phyloP scores from a whole-genome alignment of 2,888 invertebrate species.

The Biston stratarius region DNA sequence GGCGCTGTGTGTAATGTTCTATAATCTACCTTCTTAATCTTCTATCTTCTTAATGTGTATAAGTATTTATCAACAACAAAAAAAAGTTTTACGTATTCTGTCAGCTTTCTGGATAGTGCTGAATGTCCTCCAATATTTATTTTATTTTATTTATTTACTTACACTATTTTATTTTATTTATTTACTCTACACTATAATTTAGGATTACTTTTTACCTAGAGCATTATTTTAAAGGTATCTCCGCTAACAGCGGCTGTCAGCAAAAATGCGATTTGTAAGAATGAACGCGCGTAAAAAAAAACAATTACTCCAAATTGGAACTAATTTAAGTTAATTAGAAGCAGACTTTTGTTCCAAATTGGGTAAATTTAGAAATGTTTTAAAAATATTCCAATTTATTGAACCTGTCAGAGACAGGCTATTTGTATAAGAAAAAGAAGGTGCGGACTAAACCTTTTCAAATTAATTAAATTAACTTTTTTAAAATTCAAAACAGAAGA shows the following conservation, averaged over 20 bases:
- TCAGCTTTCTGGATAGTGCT: too few species aligned
- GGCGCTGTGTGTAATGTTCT: too few species aligned
- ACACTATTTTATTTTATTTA: too few species aligned
- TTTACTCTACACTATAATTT: too few species aligned
- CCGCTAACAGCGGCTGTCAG: background rate
- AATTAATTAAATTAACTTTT: constrained; percentile 45
- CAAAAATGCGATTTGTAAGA: constrained; percentile 16
- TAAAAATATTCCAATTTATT: background rate
- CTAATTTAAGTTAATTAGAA: constrained; percentile 20
- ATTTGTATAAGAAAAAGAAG: constrained; percentile 14
- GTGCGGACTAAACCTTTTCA: constrained; percentile 29
- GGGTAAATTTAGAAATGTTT: background rate
- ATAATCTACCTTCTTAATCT: too few species aligned
- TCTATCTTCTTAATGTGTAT: too few species aligned
- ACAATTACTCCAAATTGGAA: constrained; percentile 17
- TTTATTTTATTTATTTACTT: too few species aligned
- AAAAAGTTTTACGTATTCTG: too few species aligned
- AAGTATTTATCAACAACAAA: too few species aligned
- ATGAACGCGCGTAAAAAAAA: constrained; percentile 18
- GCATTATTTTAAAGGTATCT: background rate
- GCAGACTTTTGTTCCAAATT: constrained; percentile 9
- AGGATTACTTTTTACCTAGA: background rate
- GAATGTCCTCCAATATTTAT: too few species aligned
- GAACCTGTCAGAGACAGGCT: background rate
- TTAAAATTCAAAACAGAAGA: constrained; percentile 48